These are phyloP conservation scores for Rhinopithecus roxellana DNA, from an alignment of 2,113 vertebrate genomes.

Conservation along the genomic window DNA sequence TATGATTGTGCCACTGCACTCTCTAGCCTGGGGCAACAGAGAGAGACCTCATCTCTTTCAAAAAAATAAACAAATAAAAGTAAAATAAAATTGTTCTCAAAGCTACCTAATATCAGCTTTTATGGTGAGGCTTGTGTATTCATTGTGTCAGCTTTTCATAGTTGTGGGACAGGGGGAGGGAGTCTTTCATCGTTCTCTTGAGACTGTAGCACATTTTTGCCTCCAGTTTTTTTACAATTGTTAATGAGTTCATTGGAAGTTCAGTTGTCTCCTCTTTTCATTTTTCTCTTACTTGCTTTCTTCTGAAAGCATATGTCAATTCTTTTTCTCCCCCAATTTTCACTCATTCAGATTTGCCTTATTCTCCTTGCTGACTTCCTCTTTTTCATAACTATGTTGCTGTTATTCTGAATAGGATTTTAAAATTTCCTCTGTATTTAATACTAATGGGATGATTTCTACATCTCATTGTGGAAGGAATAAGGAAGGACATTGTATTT, in stretches of 20 bases:
- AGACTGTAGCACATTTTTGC: slow-evolving; percentile 62
- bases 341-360: slow-evolving; percentile 39
- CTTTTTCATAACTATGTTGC: slow-evolving; percentile 42
- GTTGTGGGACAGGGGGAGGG: neutral
- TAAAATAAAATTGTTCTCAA: neutral
- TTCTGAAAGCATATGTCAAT: slow-evolving; percentile 53
- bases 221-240: slow-evolving; percentile 51
- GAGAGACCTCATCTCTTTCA: too few relatives aligned
- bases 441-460: neutral
- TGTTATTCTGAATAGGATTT: slow-evolving; percentile 31
- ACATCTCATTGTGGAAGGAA: neutral
- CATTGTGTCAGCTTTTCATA: slow-evolving; percentile 43
- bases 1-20: too few relatives aligned
- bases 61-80: too few relatives aligned
- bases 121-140: neutral
- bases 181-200: slow-evolving; percentile 53
- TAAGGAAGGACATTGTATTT: neutral
- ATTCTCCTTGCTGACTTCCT: slow-evolving; percentile 38
- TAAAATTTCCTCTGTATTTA: slow-evolving; percentile 29
- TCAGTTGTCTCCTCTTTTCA: slow-evolving; percentile 61
- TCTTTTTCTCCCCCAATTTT: slow-evolving; percentile 28
- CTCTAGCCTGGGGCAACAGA: too few relatives aligned
- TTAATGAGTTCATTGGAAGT: slow-evolving; percentile 70
- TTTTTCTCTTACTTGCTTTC: slow-evolving; percentile 59
- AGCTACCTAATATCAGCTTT: neutral